Evolutionary conservation across 2,888 invertebrate species (phyloP).

Genomic region (Conus canariensis): DNA sequence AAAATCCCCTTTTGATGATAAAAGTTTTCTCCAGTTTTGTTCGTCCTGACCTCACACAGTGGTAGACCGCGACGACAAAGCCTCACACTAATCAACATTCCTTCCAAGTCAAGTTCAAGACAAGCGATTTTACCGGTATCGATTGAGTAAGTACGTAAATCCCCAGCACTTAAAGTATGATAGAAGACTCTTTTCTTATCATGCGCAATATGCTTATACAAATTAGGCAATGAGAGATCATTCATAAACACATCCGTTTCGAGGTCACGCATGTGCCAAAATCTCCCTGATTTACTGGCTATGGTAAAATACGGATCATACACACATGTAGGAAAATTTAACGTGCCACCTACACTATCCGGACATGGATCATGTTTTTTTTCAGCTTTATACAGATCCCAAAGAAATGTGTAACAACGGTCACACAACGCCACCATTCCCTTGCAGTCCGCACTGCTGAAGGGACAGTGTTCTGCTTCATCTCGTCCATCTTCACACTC

Average conservation of each 20-base stretch:
- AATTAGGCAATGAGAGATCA: neutral
- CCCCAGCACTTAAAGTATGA: neutral
- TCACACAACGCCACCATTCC: no score
- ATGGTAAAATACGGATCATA: neutral
- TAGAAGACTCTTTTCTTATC: neutral
- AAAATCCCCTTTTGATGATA: neutral
- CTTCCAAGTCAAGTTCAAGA: neutral
- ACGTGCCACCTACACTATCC: neutral
- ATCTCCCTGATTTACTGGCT: neutral
- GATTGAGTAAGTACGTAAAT: neutral
- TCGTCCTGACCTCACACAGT: neutral
- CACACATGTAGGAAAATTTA: neutral
- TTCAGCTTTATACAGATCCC: neutral
- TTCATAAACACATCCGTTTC: neutral
- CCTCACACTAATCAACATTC: neutral
- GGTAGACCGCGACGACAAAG: neutral
- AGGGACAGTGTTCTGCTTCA: constrained; percentile 14
- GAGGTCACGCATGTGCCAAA: neutral
- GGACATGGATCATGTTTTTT: neutral
- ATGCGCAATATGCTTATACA: neutral
- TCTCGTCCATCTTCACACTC: constrained; percentile 16
- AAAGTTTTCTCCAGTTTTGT: neutral
- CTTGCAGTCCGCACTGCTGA: neutral
- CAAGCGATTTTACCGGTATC: neutral
- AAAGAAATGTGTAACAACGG: no score